Percentiles rank a stretch among this genome's conserved stretches.
Evolutionary conservation across 2,113 vertebrate species (phyloP).

Genomic region (Pseudorhombus dupliciocellatus): DNA sequence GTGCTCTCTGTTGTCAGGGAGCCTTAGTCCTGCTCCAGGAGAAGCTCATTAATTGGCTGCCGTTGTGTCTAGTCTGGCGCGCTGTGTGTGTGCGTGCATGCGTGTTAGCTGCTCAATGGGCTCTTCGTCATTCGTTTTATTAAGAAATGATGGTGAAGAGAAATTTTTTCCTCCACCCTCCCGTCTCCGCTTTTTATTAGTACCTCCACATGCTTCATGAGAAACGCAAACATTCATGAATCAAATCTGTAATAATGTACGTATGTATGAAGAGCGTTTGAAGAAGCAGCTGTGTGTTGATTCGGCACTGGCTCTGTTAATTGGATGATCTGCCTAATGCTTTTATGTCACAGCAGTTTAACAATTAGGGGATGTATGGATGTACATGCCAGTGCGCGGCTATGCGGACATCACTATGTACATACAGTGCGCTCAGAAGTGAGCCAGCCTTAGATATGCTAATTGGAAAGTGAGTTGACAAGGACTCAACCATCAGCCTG

Average conservation of each 20-base stretch:
- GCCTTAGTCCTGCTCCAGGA: constrained; percentile 47
- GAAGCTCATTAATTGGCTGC: constrained; percentile 73
- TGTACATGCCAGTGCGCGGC: constrained; percentile 62
- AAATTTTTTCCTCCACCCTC: no score
- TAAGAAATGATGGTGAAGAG: constrained; percentile 19
- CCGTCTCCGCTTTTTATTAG: neutral
- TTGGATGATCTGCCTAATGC: constrained; percentile 24
- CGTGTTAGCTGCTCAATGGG: constrained; percentile 11
- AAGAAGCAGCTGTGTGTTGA: neutral
- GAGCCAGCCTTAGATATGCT: constrained; percentile 72
- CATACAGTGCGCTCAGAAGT: constrained; percentile 46
- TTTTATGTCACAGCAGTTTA: constrained; percentile 43
- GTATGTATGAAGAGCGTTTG: constrained; percentile 17
- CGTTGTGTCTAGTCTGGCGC: constrained; percentile 34
- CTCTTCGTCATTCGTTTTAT: constrained; percentile 33
- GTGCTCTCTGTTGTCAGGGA: constrained; percentile 71
- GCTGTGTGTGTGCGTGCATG: constrained; percentile 1
- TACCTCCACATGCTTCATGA: neutral
- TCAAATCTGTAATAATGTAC: constrained; percentile 2
- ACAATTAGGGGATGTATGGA: constrained; percentile 52
- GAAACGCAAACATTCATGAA: neutral
- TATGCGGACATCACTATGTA: constrained; percentile 71
- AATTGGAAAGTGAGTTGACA: constrained; percentile 79
- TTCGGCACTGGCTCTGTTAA: constrained; percentile 9
- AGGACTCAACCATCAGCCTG: constrained; percentile 73